Conservation (phyloP, 92 coral and sea anemone species). For the Zoanthus sociatus region DNA sequence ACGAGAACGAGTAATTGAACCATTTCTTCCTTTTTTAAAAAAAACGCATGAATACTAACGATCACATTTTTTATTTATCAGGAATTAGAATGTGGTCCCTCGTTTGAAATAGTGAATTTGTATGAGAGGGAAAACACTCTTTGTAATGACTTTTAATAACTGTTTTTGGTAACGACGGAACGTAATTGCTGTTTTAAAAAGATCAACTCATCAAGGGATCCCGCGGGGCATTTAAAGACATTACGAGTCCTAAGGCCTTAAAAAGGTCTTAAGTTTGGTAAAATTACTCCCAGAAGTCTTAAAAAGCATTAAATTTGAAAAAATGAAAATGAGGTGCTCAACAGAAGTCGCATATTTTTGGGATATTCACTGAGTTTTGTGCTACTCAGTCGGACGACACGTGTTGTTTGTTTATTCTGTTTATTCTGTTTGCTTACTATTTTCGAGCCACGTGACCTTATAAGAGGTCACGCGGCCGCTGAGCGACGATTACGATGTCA, state of each 20-base stretch:
- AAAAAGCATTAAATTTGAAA: conserved; percentile 14
- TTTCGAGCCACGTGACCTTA: conserved; percentile 25
- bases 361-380: conserved; percentile 15
- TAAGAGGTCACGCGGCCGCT: conserved; percentile 33
- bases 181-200: too few species aligned
- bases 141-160: too few species aligned
- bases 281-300: conserved; percentile 1
- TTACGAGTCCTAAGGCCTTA: neutral
- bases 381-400: conserved; percentile 7
- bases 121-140: too few species aligned
- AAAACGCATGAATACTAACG: too few species aligned
- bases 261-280: conserved; percentile 20
- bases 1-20: too few species aligned
- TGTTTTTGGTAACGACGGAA: too few species aligned
- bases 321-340: conserved; percentile 18
- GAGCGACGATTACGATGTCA: conserved; percentile 23
- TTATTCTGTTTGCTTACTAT: conserved; percentile 20
- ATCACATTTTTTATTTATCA: too few species aligned
- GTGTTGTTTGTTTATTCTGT: conserved; percentile 21
- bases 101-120: too few species aligned
- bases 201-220: neutral
- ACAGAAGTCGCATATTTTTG: neutral
- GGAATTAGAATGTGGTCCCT: too few species aligned
- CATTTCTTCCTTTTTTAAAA: too few species aligned
- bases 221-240: neutral